Base-by-base conservation (phyloP, 64 coral and sea anemone species). In the Actinia equina region DNA sequence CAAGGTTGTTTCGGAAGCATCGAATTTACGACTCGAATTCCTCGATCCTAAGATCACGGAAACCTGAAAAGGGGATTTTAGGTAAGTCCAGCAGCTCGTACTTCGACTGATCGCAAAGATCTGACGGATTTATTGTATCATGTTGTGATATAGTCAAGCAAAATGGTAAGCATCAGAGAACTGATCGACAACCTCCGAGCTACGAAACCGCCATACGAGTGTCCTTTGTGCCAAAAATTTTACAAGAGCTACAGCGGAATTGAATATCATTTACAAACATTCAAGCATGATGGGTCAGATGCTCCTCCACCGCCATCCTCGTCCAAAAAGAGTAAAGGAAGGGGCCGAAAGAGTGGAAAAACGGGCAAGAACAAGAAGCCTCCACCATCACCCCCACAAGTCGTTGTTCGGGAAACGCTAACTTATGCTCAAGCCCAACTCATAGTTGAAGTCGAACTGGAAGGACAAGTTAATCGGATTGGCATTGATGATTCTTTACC, bases 241-340 rank as follows among this genome's bases (percentile, higher is more conserved):
- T 99, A 99, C 91, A 99, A 99, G 86, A 99, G 97, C 94, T 99
- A 94, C 60, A 95, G 97, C 80, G 97, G 97, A 92, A 99, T 99
- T 88, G 97, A 99, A 88, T 99, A 99, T 99, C 97, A 99, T 99
- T 93, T 99, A 64, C 86, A 89, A 55, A 92, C 89, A 82, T 99
- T 95, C 78, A 95, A 95, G 78, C 97, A 99, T 57, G 97, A 99
- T 93, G 97, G 97, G 83, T 90, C 85, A 18, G 97, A 99, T 60
- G 91, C 76, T 74, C 61, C 83, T 14, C 89, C 44, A 44, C n/a
- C 94, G 59, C 91, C 97, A 59, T 88, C 90, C 22, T 82, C 90
- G 23, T 93, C 97, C n/a, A 95, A 95, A 83, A 92, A 84, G 70
- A 92, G 88, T 15, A 99, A 93, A 82, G 93, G 93, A 89, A 90